These are phyloP conservation scores for Archips xylosteana DNA, from an alignment of 2,888 invertebrate genomes.

Conservation along the genomic window DNA sequence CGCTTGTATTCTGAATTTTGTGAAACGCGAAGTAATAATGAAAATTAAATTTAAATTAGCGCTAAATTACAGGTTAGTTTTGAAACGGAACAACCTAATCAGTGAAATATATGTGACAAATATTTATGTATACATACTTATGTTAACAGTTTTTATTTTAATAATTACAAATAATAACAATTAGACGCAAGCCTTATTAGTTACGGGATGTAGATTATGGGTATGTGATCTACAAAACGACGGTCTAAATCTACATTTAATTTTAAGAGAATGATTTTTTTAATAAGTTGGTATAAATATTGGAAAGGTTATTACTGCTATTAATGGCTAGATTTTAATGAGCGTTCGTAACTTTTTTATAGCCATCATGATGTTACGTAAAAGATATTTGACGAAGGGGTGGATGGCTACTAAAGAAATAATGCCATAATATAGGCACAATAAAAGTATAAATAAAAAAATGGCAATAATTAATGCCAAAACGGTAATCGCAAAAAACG, in stretches of 20 bases:
- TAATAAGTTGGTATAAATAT: not conserved
- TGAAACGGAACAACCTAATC: not conserved
- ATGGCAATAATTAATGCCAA: not conserved
- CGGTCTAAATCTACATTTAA: not conserved
- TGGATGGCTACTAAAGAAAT: not conserved
- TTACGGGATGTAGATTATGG: too few species aligned
- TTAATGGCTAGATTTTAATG: constrained; percentile 18
- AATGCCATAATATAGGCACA: not conserved
- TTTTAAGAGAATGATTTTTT: constrained; percentile 8
- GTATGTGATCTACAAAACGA: too few species aligned
- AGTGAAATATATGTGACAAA: too few species aligned
- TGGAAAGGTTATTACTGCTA: constrained; percentile 12
- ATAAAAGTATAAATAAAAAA: not conserved
- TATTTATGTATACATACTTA: too few species aligned
- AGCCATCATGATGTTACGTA: constrained; percentile 6
- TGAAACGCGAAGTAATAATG: not conserved
- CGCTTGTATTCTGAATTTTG: not conserved
- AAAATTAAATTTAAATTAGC: not conserved
- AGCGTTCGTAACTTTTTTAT: constrained; percentile 14
- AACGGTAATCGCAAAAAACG: not conserved
- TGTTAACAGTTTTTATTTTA: too few species aligned
- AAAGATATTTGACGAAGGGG: constrained; percentile 15
- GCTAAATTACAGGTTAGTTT: not conserved
- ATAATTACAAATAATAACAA: too few species aligned
- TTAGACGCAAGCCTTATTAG: too few species aligned